Conservation (phyloP, 35 echinoderm and acorn worm species). For the Apostichopus parvimensis region DNA sequence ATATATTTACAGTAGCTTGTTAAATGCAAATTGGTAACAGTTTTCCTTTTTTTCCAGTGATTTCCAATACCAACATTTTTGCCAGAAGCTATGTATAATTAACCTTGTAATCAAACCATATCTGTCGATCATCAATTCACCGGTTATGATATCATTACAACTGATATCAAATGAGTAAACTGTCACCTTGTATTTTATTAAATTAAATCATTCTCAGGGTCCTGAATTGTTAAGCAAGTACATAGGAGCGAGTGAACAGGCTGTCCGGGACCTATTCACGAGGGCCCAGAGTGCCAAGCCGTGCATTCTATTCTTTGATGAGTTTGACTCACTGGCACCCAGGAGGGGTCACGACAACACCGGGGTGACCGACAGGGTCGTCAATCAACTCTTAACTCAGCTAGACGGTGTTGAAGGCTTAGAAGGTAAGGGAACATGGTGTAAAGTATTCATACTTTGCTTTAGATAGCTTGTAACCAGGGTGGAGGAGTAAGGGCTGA, state of each 20-base stretch:
- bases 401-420: conserved; percentile 94
- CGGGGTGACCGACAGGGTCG: conserved; percentile 95
- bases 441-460: too few relatives aligned
- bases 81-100: too few relatives aligned
- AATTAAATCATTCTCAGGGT: conserved; percentile 58
- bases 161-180: too few relatives aligned
- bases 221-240: conserved; percentile 98
- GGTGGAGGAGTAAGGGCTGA: too few relatives aligned
- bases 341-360: conserved; percentile 98
- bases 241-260: conserved; percentile 93
- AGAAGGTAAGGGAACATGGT: conserved; percentile 70
- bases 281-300: conserved; percentile 96
- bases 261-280: conserved; percentile 84
- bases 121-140: too few relatives aligned
- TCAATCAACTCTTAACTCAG: conserved; percentile 98
- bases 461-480: too few relatives aligned
- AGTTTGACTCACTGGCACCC: conserved; percentile 96
- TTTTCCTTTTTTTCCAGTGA: too few relatives aligned
- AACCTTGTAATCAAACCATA: too few relatives aligned
- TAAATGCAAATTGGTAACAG: too few relatives aligned
- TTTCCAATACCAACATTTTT: too few relatives aligned
- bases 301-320: conserved; percentile 98
- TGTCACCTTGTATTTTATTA: neutral
- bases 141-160: too few relatives aligned
- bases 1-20: too few relatives aligned